A percentile compares a stretch with the other conserved stretches of the same genome.
Evolutionary conservation across 2,888 invertebrate species (phyloP).

Genomic region (Cordilura impudica): DNA sequence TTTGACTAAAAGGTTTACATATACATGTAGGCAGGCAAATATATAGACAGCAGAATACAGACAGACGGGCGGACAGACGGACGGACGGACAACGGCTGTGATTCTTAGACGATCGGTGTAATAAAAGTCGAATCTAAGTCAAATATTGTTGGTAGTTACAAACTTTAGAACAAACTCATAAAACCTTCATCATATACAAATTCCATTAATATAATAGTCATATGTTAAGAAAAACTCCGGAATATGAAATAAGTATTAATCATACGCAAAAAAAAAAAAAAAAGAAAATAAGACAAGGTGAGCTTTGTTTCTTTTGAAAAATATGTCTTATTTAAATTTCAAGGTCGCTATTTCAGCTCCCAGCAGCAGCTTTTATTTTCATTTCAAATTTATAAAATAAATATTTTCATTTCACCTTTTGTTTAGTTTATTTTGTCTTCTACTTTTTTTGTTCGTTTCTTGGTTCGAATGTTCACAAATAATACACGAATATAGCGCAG

Average conservation of each 20-base stretch:
- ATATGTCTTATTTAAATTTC: slow-evolving; percentile 28
- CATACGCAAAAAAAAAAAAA: slow-evolving; percentile 25
- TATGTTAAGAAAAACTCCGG: too few relatives aligned
- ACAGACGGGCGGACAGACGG: too few relatives aligned
- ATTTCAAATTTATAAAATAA: not conserved
- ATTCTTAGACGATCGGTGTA: too few relatives aligned
- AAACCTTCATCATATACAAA: too few relatives aligned
- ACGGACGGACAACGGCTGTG: too few relatives aligned
- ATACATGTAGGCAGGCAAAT: too few relatives aligned
- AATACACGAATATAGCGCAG: slow-evolving; percentile 18
- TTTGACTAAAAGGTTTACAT: too few relatives aligned
- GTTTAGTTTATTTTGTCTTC: not conserved
- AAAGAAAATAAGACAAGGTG: not conserved
- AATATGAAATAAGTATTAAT: slow-evolving; percentile 15
- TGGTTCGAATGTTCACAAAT: slow-evolving; percentile 15
- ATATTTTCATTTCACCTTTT: not conserved
- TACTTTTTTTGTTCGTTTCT: not conserved
- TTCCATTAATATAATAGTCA: too few relatives aligned
- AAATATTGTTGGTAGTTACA: too few relatives aligned
- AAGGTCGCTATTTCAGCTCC: slow-evolving; percentile 3
- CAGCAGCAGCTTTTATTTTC: not conserved
- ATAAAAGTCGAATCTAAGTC: too few relatives aligned
- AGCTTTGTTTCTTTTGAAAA: not conserved
- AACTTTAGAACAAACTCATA: too few relatives aligned
- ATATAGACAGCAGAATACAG: too few relatives aligned